Conservation (phyloP, 2,113 vertebrate genomes). For the Eulacestoma nigropectus region DNA sequence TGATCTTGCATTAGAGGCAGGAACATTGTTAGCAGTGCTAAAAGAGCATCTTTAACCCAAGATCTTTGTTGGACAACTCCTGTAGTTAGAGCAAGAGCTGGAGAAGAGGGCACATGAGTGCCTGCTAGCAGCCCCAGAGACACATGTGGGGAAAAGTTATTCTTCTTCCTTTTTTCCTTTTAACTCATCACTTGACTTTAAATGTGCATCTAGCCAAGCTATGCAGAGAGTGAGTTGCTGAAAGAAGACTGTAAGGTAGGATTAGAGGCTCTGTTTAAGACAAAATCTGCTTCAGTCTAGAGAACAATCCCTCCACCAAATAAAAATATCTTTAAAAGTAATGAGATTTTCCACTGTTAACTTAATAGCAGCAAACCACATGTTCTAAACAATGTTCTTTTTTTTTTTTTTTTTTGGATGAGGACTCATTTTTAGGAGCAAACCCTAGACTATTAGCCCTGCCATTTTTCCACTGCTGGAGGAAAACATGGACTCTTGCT, state of each 20-base stretch:
- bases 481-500: not conserved
- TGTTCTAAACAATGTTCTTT: slow-evolving; percentile 24
- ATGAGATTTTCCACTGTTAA: slow-evolving; percentile 42
- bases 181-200: not conserved
- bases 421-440: slow-evolving; percentile 23
- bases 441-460: not conserved
- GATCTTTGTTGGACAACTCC: not conserved
- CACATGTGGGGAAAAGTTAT: not conserved
- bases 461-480: slow-evolving; percentile 30
- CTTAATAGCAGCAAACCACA: slow-evolving; percentile 52
- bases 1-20: not conserved
- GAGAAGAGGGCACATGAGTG: not conserved
- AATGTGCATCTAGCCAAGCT: not conserved
- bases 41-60: not conserved
- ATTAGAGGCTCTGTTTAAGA: not conserved
- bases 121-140: not conserved
- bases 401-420: not conserved
- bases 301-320: slow-evolving; percentile 43
- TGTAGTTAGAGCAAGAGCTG: not conserved
- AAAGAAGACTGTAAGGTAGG: slow-evolving; percentile 8
- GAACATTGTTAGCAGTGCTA: not conserved
- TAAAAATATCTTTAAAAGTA: slow-evolving; percentile 48
- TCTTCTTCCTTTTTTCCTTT: not conserved
- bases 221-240: not conserved
- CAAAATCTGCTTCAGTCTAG: slow-evolving; percentile 7